Conservation (phyloP, 2,888 invertebrate species). For the Netelia fuscicornis region DNA sequence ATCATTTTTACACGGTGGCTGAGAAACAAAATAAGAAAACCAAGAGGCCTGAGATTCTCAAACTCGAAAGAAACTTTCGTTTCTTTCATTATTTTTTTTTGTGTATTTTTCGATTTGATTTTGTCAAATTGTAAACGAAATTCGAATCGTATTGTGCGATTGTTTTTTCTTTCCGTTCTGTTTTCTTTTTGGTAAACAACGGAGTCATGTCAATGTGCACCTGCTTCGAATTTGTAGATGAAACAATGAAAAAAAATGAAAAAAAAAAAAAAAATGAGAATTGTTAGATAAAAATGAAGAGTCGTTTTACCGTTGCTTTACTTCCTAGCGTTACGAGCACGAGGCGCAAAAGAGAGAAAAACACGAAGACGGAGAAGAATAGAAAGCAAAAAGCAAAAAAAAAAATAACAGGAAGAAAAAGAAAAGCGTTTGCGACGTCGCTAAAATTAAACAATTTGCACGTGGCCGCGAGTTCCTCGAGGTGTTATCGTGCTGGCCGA, state of each 20-base stretch:
- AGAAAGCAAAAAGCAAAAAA: too few species aligned
- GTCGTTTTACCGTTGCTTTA: slow-evolving; percentile 34
- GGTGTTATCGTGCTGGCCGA: background rate
- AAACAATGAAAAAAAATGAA: slow-evolving; percentile 35
- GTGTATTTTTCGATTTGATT: background rate
- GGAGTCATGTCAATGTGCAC: slow-evolving; percentile 13
- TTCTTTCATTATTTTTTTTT: background rate
- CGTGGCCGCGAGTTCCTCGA: slow-evolving; percentile 36
- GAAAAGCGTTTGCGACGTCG: background rate
- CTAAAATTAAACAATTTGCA: slow-evolving; percentile 43
- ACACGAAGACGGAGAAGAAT: background rate
- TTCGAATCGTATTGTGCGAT: slow-evolving; percentile 25
- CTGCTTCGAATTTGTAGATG: slow-evolving; percentile 17
- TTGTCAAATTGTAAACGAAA: slow-evolving; percentile 8
- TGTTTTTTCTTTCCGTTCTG: background rate
- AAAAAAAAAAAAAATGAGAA: too few species aligned
- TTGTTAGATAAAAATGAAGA: slow-evolving; percentile 7
- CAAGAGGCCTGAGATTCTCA: slow-evolving; percentile 19
- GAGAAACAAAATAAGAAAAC: slow-evolving; percentile 33
- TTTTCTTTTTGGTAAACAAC: background rate
- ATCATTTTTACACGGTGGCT: slow-evolving; percentile 77
- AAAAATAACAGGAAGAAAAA: background rate
- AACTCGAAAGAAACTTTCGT: background rate
- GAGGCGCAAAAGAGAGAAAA: background rate
- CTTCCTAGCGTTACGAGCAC: background rate